These are phyloP conservation scores for Dynastes maya DNA, from an alignment of 2,888 invertebrate species.

Conservation along the genomic window DNA sequence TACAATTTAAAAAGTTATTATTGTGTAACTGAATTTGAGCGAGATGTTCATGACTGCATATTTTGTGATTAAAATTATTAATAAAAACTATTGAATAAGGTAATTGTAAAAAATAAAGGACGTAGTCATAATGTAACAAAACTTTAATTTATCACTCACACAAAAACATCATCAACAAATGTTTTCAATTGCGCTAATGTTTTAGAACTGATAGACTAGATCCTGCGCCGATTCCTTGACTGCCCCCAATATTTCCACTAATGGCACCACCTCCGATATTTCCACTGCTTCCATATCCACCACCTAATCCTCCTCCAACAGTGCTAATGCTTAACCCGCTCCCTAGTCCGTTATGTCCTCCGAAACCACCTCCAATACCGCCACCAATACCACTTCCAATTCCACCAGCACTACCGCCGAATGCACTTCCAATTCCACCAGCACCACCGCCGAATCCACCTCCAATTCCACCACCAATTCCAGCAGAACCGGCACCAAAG, in stretches of 20 bases:
- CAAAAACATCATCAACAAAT: neutral
- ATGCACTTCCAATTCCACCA: slow-evolving; percentile 1
- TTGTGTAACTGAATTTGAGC: too few relatives aligned
- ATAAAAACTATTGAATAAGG: too few relatives aligned
- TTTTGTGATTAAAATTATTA: too few relatives aligned
- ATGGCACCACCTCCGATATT: slow-evolving; percentile 60
- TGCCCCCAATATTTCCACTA: neutral
- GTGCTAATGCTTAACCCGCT: slow-evolving; percentile 49
- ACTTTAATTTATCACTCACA: neutral
- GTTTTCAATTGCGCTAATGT: neutral
- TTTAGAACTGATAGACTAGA: slow-evolving; percentile 24
- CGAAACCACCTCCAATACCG: slow-evolving; percentile 52
- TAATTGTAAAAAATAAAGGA: neutral
- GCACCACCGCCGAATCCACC: slow-evolving; percentile 40
- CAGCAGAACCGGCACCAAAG: slow-evolving; percentile 51
- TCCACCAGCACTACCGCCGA: neutral
- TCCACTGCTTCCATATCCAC: slow-evolving; percentile 66
- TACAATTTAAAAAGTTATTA: too few relatives aligned
- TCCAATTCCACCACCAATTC: slow-evolving; percentile 47
- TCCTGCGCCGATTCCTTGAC: neutral
- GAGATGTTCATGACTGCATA: too few relatives aligned
- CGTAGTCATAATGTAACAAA: neutral
- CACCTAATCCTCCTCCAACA: slow-evolving; percentile 55
- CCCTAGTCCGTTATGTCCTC: slow-evolving; percentile 51
- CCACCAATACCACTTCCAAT: slow-evolving; percentile 49